A percentile compares a stretch with the other conserved stretches of the same genome.
Evolutionary conservation across 2,888 invertebrate genomes (phyloP).

Genomic region (Eristalinus aeneus): DNA sequence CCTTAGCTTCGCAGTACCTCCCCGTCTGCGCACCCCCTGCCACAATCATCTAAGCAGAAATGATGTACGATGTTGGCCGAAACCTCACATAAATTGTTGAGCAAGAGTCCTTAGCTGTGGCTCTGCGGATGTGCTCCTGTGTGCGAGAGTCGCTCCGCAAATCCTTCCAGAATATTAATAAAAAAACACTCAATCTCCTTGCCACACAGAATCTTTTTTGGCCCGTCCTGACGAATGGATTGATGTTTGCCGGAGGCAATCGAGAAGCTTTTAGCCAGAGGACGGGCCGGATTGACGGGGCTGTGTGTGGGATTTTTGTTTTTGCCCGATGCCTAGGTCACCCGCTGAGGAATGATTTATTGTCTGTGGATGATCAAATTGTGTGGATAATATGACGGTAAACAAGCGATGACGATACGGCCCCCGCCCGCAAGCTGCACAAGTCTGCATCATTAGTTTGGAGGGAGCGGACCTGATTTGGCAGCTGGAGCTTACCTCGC

Average conservation of each 20-base stretch:
- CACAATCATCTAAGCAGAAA: neutral
- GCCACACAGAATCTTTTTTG: neutral
- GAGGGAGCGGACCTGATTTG: neutral
- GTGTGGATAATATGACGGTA: constrained; percentile 70
- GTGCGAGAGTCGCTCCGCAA: constrained; percentile 7
- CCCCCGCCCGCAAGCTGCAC: neutral
- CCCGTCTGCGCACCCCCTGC: neutral
- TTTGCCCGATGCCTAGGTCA: constrained; percentile 35
- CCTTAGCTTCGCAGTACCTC: constrained; percentile 18
- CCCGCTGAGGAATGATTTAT: constrained; percentile 67
- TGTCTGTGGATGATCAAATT: constrained; percentile 66
- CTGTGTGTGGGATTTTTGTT: neutral
- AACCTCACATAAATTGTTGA: constrained; percentile 50
- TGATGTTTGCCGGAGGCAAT: constrained; percentile 61
- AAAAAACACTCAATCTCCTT: constrained; percentile 66
- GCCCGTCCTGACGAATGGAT: constrained; percentile 61
- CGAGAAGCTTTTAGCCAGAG: constrained; percentile 50
- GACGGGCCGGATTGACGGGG: neutral
- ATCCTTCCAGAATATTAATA: constrained; percentile 56
- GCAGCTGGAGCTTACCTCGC: constrained; percentile 7
- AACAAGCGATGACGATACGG: constrained; percentile 65
- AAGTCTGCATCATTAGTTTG: constrained; percentile 63
- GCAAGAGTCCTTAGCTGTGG: constrained; percentile 41
- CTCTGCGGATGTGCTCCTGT: neutral
- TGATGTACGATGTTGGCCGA: constrained; percentile 57